Conservation (phyloP, 2,113 vertebrate species). For the Cryptomyrus ogoouensis region DNA sequence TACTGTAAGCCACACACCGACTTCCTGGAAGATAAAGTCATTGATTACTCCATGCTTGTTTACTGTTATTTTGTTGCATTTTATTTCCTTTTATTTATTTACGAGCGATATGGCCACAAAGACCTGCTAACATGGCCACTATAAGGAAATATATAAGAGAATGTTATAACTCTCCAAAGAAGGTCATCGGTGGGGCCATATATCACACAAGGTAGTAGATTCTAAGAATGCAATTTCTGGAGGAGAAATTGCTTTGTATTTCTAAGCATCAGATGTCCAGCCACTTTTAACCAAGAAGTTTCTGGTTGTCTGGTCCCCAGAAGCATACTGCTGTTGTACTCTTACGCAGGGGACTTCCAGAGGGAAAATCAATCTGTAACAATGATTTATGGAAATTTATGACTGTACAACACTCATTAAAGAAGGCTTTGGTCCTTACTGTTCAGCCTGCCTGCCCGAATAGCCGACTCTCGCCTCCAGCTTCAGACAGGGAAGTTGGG, state of each 20-base stretch:
- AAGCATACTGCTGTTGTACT: background rate
- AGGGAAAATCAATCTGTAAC: background rate
- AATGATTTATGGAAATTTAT: background rate
- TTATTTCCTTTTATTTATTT: background rate
- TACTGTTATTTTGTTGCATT: background rate
- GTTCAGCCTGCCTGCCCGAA: background rate
- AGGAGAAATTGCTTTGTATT: background rate
- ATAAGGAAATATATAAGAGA: background rate
- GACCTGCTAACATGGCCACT: background rate
- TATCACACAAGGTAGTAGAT: background rate
- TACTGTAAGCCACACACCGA: background rate
- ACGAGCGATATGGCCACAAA: background rate
- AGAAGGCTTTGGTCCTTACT: background rate
- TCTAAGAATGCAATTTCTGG: background rate
- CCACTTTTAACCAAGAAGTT: background rate
- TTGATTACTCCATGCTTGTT: background rate
- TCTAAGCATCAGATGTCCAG: background rate
- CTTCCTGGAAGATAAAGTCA: background rate
- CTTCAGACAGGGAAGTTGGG: conserved; percentile 23
- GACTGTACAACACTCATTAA: background rate
- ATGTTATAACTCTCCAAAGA: background rate
- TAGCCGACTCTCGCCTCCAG: background rate
- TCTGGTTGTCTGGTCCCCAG: background rate
- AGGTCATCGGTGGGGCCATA: background rate
- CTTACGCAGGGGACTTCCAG: background rate